These are phyloP conservation scores for Chaetophractus vellerosus DNA, from an alignment of 2,797 vertebrate species.

Conservation along the genomic window DNA sequence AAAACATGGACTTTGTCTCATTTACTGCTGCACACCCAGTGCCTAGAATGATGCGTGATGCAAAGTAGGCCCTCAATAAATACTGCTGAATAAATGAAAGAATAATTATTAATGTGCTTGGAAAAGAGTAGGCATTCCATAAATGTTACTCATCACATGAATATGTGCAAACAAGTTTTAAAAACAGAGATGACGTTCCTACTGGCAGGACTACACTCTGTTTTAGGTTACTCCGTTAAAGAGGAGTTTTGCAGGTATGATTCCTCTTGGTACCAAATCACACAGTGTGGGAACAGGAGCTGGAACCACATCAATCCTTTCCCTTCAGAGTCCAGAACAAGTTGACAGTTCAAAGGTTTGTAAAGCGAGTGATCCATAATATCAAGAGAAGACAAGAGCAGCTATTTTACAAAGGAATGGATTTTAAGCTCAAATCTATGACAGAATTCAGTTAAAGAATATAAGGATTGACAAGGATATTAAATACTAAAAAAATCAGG, in stretches of 20 bases:
- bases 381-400: not conserved
- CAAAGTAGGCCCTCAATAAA: not conserved
- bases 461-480: not conserved
- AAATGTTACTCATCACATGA: slow-evolving; percentile 20
- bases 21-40: not conserved
- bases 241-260: not conserved
- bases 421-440: slow-evolving; percentile 28
- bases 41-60: not conserved
- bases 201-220: not conserved
- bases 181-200: slow-evolving; percentile 49
- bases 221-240: not conserved
- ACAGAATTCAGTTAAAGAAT: slow-evolving; percentile 15
- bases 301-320: not conserved
- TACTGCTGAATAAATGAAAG: not conserved
- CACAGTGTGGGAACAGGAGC: not conserved
- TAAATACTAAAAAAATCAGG: slow-evolving; percentile 1
- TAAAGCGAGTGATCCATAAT: not conserved
- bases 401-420: not conserved
- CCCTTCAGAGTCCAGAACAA: not conserved
- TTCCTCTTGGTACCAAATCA: not conserved
- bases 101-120: slow-evolving; percentile 4
- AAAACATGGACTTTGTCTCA: not conserved
- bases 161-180: not conserved
- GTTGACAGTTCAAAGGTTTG: not conserved
- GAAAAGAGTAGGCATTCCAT: not conserved